Conservation (phyloP, 2,797 vertebrate species). For the Microhierax caerulescens region DNA sequence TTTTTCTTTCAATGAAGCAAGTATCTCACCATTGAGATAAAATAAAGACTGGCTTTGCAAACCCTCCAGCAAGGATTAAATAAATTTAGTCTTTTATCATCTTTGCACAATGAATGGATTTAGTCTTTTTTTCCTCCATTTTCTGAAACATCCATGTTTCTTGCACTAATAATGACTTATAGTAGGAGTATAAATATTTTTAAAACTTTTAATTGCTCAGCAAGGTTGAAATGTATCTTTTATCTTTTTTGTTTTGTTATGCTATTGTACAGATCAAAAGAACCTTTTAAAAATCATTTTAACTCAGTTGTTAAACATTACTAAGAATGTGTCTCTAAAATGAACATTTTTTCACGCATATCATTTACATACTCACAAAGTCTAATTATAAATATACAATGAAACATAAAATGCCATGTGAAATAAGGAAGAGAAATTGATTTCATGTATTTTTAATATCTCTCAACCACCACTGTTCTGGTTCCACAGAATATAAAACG, state of each 20-base stretch:
- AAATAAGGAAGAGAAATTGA: constrained; percentile 1
- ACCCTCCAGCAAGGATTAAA: background rate
- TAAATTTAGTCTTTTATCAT: background rate
- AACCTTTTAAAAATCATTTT: background rate
- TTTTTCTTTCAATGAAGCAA: background rate
- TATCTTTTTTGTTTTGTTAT: background rate
- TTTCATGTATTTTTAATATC: background rate
- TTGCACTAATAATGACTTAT: background rate
- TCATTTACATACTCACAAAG: background rate
- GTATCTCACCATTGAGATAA: background rate
- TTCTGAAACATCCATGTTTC: background rate
- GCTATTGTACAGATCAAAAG: background rate
- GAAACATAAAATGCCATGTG: background rate
- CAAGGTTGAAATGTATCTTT: background rate
- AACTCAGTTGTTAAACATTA: background rate
- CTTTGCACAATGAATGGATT: background rate
- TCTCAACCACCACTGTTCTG: background rate
- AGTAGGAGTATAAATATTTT: background rate
- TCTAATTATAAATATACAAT: background rate
- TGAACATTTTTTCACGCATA: background rate
- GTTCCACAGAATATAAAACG: background rate
- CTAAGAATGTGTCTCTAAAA: background rate
- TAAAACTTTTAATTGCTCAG: background rate
- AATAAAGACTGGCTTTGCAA: background rate
- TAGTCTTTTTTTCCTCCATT: background rate